Evolutionary conservation across 2,797 vertebrate genomes (phyloP), one percentile per base, ranked within the genome.

Genomic region (Novumbra hubbsi): DNA sequence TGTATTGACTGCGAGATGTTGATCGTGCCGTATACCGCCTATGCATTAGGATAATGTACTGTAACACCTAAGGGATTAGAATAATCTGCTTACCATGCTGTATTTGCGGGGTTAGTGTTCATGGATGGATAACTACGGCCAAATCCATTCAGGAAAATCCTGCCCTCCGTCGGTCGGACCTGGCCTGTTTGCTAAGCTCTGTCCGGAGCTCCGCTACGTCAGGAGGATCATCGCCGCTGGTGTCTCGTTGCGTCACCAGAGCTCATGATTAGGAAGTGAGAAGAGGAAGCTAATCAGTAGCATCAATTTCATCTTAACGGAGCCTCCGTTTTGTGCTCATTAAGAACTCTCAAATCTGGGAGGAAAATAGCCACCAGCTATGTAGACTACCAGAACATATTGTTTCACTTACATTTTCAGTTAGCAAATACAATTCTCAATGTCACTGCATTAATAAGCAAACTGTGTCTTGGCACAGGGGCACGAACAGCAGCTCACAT

Each of bases 51-150:
- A 38, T 75, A 82, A 88, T 88, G 60, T 88, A 84, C 76, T 72
- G 65, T 85, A 83, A 63, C 70, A 75, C 50, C 81, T 88, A 91
- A 72, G 81, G 76, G 87, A 90, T 92, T 89, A 87, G 12, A 50
- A 8, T 90, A 90, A 92, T 87, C 88, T 75, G 0, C 73, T 92
- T 91, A 88, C 79, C 71, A 76, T 83, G 74, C 76, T 76, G 85
- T 83, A 80, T 80, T 82, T 68, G 71, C 74, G 81, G 79, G 80
- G 87, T 89, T 81, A 72, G 80, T 74, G 50, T 85, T 84, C 64
- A 68, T 82, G 74, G 72, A 73, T 74, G 79, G 85, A 85, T 83
- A 75, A 76, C 68, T 74, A 57, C 71, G 48, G 70, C 73, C 75
- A 83, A 83, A 83, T 82, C 84, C 64, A 0, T 72, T 76, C 60